phyloP scores from a whole-genome alignment of 2,888 invertebrate genomes.

The Folsomia candida region DNA sequence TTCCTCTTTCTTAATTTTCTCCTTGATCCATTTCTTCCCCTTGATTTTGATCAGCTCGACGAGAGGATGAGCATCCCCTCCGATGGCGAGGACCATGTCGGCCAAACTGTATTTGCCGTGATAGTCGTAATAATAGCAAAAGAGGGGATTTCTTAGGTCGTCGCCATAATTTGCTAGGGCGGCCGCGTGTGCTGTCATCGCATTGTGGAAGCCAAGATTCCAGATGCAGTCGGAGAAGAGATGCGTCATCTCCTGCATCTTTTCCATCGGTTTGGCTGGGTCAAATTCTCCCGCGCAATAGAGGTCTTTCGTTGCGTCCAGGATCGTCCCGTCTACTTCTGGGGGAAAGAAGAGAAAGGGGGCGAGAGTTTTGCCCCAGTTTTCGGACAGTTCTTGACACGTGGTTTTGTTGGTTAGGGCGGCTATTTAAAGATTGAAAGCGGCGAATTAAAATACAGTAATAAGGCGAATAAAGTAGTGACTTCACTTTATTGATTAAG shows the following conservation, averaged over 20 bases:
- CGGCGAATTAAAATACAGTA: too few species aligned
- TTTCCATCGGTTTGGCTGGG: neutral
- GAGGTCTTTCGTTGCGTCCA: neutral
- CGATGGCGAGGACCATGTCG: constrained; percentile 2
- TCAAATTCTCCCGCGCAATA: neutral
- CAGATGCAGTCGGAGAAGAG: neutral
- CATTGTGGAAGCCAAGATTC: neutral
- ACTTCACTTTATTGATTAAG: neutral
- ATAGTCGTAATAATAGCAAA: neutral
- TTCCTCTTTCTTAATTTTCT: constrained; percentile 8
- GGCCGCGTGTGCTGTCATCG: neutral
- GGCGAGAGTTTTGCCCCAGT: neutral
- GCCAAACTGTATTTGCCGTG: neutral
- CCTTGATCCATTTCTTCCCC: neutral
- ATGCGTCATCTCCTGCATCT: neutral
- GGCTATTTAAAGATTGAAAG: neutral
- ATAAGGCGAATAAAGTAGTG: too few species aligned
- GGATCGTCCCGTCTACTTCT: neutral
- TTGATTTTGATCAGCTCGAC: constrained; percentile 5
- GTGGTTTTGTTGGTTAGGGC: neutral
- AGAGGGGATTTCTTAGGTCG: neutral
- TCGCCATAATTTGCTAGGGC: neutral
- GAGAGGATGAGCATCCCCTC: neutral
- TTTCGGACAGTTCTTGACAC: neutral
- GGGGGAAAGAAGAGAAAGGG: neutral